Evolutionary conservation across 2,888 invertebrate genomes (phyloP).

Genomic region (Sussaba pulchella): DNA sequence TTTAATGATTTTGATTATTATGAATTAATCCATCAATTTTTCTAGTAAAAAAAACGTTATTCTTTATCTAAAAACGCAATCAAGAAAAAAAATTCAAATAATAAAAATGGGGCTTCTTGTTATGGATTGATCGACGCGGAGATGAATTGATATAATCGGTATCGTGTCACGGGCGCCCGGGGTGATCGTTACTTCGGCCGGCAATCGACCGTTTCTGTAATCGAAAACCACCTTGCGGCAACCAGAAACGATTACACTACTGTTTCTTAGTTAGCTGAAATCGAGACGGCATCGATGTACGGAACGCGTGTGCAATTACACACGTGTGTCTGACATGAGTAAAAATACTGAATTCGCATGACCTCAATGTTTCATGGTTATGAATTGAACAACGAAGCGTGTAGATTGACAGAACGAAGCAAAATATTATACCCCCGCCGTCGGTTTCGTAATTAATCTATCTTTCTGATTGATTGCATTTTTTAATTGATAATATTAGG

Average conservation of each 20-base stretch:
- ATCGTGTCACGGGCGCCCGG: not conserved
- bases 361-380: constrained; percentile 13
- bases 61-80: no score
- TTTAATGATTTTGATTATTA: no score
- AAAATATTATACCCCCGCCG: not conserved
- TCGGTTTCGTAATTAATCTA: not conserved
- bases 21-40: no score
- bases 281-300: constrained; percentile 24
- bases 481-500: no score
- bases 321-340: not conserved
- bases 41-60: no score
- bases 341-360: constrained; percentile 24
- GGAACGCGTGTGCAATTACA: constrained; percentile 31
- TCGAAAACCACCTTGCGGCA: constrained; percentile 21
- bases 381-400: not conserved
- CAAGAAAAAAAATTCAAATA: no score
- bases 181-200: constrained; percentile 33
- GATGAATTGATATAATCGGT: not conserved
- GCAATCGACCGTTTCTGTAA: constrained; percentile 44
- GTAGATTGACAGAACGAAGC: not conserved
- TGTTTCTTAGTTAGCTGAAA: constrained; percentile 34
- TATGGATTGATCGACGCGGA: no score
- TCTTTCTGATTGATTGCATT: no score
- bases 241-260: constrained; percentile 11
- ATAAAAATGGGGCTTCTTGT: no score